Conservation (phyloP, 2,113 vertebrate species). For the Hippocampus barbouri region DNA sequence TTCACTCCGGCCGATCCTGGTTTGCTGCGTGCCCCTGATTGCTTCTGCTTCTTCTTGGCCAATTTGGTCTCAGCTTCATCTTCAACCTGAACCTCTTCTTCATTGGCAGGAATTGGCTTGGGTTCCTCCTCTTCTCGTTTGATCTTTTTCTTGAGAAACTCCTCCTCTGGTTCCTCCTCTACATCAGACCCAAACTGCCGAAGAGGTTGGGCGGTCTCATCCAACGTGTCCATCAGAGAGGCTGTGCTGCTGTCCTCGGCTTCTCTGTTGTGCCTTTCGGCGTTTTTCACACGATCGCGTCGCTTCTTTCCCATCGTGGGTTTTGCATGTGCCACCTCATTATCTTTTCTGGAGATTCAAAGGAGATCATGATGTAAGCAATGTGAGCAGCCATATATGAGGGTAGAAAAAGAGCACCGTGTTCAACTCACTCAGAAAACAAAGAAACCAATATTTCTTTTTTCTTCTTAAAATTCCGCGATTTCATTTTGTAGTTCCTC, state of each 20-base stretch:
- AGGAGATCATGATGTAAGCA: not conserved
- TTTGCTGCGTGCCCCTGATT: constrained; percentile 36
- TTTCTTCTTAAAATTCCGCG: constrained; percentile 74
- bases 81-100: not conserved
- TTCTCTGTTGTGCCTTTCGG: constrained; percentile 23
- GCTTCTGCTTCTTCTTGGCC: constrained; percentile 58
- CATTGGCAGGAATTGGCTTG: not conserved
- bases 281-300: constrained; percentile 35
- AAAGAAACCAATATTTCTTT: constrained; percentile 76
- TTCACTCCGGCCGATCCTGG: constrained; percentile 63
- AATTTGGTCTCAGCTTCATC: constrained; percentile 15
- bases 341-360: constrained; percentile 48
- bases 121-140: constrained; percentile 34
- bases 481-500: constrained; percentile 75
- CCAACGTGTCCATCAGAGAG: constrained; percentile 7
- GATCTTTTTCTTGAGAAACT: constrained; percentile 61
- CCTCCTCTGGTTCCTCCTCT: constrained; percentile 28
- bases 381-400: not conserved
- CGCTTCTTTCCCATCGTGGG: constrained; percentile 64
- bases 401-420: not conserved
- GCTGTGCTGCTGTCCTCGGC: not conserved
- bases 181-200: constrained; percentile 7
- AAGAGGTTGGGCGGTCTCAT: constrained; percentile 9
- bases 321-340: constrained; percentile 43
- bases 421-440: constrained; percentile 71